Base-by-base conservation (phyloP, 2,888 invertebrate species). In the Erebia aethiops region DNA sequence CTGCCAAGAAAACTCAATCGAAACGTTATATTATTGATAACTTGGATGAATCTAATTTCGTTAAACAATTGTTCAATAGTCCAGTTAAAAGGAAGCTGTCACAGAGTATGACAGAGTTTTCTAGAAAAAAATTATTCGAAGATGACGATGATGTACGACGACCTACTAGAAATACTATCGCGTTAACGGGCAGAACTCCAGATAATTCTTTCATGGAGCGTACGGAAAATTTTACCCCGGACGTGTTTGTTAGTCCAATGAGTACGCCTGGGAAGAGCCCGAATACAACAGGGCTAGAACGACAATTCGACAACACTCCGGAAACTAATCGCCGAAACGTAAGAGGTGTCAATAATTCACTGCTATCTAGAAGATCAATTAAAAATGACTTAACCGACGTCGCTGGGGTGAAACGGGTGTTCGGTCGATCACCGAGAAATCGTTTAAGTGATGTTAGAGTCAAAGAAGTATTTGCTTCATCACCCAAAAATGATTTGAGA, bases 1-100 rank as follows among this genome's bases (percentile, higher is more conserved):
- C 93, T 0, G 93, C 94, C 0, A 94, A 93, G 77, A 93, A 93
- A 70, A 88, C 93, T n/a, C 84, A 80, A 72, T 93, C 93, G 11
- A 91, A 90, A 57, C 89, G 92, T 8, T 87, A 90, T 2, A 85
- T 94, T 2, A 93, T 93, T 62, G 93, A 93, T 77, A 82, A 90
- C 49, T 77, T 94, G 11, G 83, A 91, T 76, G 87, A 87, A 18
- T 92, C 92, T 0, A 90, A 90, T 66, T 84, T 92, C 13, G 88
- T 90, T 2, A 91, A 92, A 74, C 87, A 91, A 66, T 77, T 94
- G 57, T 94, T 94, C 79, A 90, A 86, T 74, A 93, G 92, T 73
- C 93, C 93, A 0, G 93, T 93, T 0, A 93, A 92, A 69, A 81
- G 93, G 69, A 93, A 93, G 71, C 79, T 93, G n/a, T 93, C 94